Percentiles rank a stretch among this genome's conserved stretches.
phyloP scores from a whole-genome alignment of 2,888 invertebrate species.

The Antheraea assamensis region DNA sequence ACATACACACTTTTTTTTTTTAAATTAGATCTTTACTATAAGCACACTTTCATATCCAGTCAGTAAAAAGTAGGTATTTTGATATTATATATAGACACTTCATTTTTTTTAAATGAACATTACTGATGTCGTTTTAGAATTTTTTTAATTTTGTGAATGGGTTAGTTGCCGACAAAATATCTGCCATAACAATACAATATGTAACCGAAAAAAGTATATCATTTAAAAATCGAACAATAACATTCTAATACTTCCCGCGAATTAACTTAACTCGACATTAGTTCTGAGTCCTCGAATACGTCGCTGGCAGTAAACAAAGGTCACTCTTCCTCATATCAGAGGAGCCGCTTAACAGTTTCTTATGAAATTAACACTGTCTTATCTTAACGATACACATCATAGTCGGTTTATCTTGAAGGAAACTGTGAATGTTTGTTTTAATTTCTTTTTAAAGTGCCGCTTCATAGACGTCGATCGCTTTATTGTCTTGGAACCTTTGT shows the following conservation, averaged over 20 bases:
- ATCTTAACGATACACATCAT: conserved; percentile 61
- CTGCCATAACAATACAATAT: not conserved
- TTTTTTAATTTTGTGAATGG: not conserved
- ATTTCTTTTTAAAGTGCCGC: conserved; percentile 23
- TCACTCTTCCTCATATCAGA: conserved; percentile 50
- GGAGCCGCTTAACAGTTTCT: conserved; percentile 59
- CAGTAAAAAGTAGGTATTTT: too few relatives aligned
- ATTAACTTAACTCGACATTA: too few relatives aligned
- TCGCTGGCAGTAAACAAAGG: conserved; percentile 35
- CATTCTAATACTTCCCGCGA: too few relatives aligned
- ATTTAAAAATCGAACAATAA: too few relatives aligned
- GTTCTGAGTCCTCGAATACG: not conserved
- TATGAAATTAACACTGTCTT: conserved; percentile 66
- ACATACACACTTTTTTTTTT: too few relatives aligned
- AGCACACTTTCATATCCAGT: too few relatives aligned
- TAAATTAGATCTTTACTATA: too few relatives aligned
- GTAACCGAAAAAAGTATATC: too few relatives aligned
- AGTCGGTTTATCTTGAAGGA: conserved; percentile 59
- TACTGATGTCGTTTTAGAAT: not conserved
- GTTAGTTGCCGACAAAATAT: not conserved
- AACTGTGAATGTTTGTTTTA: conserved; percentile 60
- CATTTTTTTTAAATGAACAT: not conserved
- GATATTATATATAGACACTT: too few relatives aligned
- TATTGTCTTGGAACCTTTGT: conserved; percentile 25
- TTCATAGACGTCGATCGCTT: conserved; percentile 27